Evolutionary conservation across 2,797 vertebrate genomes (phyloP).

Genomic region (Pampus argenteus): DNA sequence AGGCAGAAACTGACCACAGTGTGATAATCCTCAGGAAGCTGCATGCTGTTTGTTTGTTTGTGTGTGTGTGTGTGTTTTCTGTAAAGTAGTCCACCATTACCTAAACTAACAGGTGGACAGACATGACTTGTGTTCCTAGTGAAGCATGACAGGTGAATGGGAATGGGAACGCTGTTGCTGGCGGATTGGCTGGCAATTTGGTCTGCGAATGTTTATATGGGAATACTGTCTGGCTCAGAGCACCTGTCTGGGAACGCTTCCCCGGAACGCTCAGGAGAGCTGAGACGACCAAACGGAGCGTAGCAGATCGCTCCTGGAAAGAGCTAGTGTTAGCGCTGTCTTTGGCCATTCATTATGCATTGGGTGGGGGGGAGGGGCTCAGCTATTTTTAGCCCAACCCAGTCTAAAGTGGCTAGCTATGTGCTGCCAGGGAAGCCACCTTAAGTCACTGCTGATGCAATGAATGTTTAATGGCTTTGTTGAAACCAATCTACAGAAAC

Average conservation of each 20-base stretch:
- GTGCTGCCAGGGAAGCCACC: slow-evolving; percentile 79
- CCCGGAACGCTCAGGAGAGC: slow-evolving; percentile 70
- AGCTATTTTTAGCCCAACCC: slow-evolving; percentile 78
- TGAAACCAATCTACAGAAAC: slow-evolving; percentile 80
- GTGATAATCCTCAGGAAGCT: slow-evolving; percentile 81
- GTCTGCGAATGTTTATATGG: slow-evolving; percentile 75
- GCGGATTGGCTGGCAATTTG: slow-evolving; percentile 79
- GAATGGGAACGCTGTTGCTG: slow-evolving; percentile 64
- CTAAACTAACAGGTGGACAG: slow-evolving; percentile 83
- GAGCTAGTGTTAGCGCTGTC: slow-evolving; percentile 77
- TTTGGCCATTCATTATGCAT: slow-evolving; percentile 86
- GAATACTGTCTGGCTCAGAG: slow-evolving; percentile 84
- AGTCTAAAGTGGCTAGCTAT: slow-evolving; percentile 73
- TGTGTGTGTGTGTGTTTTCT: slow-evolving; percentile 14
- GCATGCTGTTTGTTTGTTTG: slow-evolving; percentile 69
- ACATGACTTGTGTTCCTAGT: slow-evolving; percentile 77
- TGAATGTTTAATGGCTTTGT: slow-evolving; percentile 82
- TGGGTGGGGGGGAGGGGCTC: slow-evolving; percentile 74
- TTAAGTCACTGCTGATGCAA: slow-evolving; percentile 72
- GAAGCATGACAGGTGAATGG: slow-evolving; percentile 79
- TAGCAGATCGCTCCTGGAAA: slow-evolving; percentile 83
- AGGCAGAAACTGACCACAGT: slow-evolving; percentile 81
- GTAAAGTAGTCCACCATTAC: slow-evolving; percentile 79
- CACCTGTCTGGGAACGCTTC: slow-evolving; percentile 80
- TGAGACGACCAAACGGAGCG: slow-evolving; percentile 80